These are phyloP conservation scores for Esox masquinongy DNA, from an alignment of 2,797 vertebrate genomes.

Conservation along the genomic window DNA sequence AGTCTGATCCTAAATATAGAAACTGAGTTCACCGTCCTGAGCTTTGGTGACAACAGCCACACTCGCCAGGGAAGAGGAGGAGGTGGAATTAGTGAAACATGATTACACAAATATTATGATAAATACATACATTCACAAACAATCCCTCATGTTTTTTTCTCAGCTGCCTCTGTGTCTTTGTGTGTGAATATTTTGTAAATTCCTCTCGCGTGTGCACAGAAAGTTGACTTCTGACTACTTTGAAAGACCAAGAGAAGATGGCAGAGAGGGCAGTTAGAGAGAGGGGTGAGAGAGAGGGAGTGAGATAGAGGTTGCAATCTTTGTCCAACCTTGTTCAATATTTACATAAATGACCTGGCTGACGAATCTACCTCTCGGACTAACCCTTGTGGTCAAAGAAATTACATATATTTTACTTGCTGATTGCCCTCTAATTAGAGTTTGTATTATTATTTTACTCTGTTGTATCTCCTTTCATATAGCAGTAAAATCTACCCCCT, in stretches of 20 bases:
- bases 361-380: too few relatives aligned
- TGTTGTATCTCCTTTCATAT: too few relatives aligned
- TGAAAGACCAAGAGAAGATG: constrained; percentile 2
- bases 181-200: background rate
- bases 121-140: background rate
- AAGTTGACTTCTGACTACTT: background rate
- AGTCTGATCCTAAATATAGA: constrained; percentile 74
- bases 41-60: constrained; percentile 75
- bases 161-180: background rate
- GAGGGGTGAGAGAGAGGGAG: constrained; percentile 22
- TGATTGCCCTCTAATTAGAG: too few relatives aligned
- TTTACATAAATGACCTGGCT: too few relatives aligned
- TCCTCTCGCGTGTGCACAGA: background rate
- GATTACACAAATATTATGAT: background rate
- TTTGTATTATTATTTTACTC: too few relatives aligned
- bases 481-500: too few relatives aligned
- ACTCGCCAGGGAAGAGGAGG: constrained; percentile 13
- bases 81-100: background rate
- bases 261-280: constrained; percentile 16
- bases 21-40: constrained; percentile 60
- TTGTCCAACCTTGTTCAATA: too few relatives aligned
- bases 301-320: constrained; percentile 27
- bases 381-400: too few relatives aligned
- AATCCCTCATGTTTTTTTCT: background rate
- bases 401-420: too few relatives aligned